Percentiles rank a stretch among this genome's conserved stretches.
Conservation (phyloP, 2,113 vertebrate genomes). For the Callithrix jacchus region DNA sequence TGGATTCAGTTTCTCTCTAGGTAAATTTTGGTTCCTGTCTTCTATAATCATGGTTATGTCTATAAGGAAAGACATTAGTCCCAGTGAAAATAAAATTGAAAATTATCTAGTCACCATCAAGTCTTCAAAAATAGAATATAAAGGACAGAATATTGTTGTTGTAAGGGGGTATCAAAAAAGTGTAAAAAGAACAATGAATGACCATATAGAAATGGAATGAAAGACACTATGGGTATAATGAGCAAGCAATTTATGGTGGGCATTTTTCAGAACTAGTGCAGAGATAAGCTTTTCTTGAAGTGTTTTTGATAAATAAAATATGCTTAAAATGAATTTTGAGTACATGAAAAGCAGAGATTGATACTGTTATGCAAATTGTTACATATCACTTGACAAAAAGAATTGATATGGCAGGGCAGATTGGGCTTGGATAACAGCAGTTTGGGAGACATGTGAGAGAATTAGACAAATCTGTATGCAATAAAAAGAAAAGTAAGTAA, state of each 20-base stretch:
- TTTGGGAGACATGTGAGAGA: not conserved
- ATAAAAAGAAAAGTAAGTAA: not conserved
- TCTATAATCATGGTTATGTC: not conserved
- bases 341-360: not conserved
- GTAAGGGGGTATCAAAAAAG: not conserved
- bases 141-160: not conserved
- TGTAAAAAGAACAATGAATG: not conserved
- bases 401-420: not conserved
- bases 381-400: not conserved
- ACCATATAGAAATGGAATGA: not conserved
- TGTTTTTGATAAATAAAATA: conserved; percentile 4
- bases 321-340: not conserved
- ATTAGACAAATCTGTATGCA: not conserved
- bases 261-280: not conserved
- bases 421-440: not conserved
- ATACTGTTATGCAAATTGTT: not conserved
- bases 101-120: not conserved
- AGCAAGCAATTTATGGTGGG: not conserved
- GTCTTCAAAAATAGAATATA: not conserved
- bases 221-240: not conserved
- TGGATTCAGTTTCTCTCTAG: not conserved
- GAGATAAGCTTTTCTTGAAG: not conserved
- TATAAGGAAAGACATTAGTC: not conserved
- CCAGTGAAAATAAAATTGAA: not conserved
- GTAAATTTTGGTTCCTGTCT: not conserved